These are phyloP conservation scores for Nicator chloris DNA, from an alignment of 2,113 vertebrate species.

Conservation along the genomic window DNA sequence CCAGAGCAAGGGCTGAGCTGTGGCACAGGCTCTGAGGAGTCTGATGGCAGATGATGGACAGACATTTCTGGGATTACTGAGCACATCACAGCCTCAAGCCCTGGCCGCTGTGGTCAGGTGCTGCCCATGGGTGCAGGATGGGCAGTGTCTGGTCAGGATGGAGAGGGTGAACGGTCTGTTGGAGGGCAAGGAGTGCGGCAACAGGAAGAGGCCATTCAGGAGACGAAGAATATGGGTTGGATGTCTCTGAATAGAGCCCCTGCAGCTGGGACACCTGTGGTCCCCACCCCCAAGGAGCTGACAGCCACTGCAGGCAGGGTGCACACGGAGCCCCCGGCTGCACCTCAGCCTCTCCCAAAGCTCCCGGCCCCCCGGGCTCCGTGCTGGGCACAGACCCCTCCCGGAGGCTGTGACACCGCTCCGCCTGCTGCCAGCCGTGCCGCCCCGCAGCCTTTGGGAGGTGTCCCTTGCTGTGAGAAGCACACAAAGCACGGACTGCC, in stretches of 20 bases:
- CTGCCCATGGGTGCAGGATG: not conserved
- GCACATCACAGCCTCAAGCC: not conserved
- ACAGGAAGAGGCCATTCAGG: not conserved
- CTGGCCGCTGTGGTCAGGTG: accelerated
- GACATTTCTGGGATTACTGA: not conserved
- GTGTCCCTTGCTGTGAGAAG: not conserved
- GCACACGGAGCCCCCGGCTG: accelerated
- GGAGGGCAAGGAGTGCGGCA: not conserved
- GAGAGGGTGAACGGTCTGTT: not conserved
- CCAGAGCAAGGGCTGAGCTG: not conserved
- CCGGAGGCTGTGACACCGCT: accelerated
- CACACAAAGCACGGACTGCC: accelerated
- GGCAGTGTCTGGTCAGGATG: not conserved
- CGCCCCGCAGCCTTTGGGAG: not conserved
- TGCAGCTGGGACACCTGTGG: not conserved
- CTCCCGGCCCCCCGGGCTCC: accelerated
- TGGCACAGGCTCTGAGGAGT: not conserved
- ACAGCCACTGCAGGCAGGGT: not conserved
- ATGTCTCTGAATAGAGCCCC: not conserved
- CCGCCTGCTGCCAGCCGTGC: not conserved
- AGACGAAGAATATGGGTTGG: accelerated
- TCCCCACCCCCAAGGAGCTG: not conserved
- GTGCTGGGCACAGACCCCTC: not conserved
- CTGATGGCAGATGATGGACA: not conserved
- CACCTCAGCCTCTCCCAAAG: not conserved